Percentiles rank a stretch among this genome's conserved stretches.
Conservation (phyloP, 2,888 invertebrate genomes). For the Catocala nupta region DNA sequence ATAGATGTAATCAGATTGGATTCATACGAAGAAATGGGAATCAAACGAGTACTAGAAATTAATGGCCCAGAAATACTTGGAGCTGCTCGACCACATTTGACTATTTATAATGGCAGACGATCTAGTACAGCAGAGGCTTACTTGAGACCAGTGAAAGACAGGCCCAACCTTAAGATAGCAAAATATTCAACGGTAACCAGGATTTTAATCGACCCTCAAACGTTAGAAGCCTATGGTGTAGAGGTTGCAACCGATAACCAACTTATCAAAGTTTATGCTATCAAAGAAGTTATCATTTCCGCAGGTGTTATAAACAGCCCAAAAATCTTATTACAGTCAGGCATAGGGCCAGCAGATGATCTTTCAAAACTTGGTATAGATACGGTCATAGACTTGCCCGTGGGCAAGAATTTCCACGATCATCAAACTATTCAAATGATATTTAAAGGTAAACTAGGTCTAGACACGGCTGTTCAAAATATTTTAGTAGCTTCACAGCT, state of each 20-base stretch:
- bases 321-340: constrained; percentile 76
- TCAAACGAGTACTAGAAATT: constrained; percentile 60
- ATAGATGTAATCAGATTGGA: constrained; percentile 59
- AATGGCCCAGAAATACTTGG: constrained; percentile 63
- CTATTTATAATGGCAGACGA: constrained; percentile 67
- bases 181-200: constrained; percentile 69
- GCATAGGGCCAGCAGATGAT: constrained; percentile 70
- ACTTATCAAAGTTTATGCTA: constrained; percentile 61
- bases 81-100: constrained; percentile 61
- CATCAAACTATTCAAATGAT: constrained; percentile 64
- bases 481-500: constrained; percentile 54
- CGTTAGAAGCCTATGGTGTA: constrained; percentile 65
- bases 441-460: constrained; percentile 64
- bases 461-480: constrained; percentile 67
- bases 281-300: constrained; percentile 73
- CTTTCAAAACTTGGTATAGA: constrained; percentile 62
- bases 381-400: constrained; percentile 69
- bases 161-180: constrained; percentile 68
- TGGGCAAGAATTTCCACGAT: constrained; percentile 76
- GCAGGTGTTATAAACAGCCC: constrained; percentile 75
- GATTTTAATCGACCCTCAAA: constrained; percentile 66
- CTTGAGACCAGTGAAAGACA: constrained; percentile 60
- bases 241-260: constrained; percentile 59
- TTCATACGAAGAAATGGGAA: constrained; percentile 65
- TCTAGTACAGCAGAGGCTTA: constrained; percentile 78